phyloP scores from a whole-genome alignment of 2,113 vertebrate genomes.

The Halichoeres trimaculatus region DNA sequence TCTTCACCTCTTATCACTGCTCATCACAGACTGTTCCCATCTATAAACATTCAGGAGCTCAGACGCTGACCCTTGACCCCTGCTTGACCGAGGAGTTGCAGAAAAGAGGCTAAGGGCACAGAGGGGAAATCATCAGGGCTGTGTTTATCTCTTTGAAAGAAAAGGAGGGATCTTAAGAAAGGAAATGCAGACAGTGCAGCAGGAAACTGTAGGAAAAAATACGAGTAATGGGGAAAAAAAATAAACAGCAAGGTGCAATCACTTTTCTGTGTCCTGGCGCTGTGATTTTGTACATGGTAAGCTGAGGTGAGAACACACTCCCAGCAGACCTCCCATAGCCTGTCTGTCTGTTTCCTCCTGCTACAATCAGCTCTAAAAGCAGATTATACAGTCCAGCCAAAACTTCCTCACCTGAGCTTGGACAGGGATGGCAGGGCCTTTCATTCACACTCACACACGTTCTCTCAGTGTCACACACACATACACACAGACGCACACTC shows the following conservation, averaged over 20 bases:
- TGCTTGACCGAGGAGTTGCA: slow-evolving; percentile 60
- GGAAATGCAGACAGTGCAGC: neutral
- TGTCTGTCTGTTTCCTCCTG: slow-evolving; percentile 30
- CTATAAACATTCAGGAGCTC: slow-evolving; percentile 67
- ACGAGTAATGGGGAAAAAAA: neutral
- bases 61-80: slow-evolving; percentile 63
- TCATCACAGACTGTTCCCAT: slow-evolving; percentile 61
- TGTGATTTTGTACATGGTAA: neutral
- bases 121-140: slow-evolving; percentile 40
- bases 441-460: neutral
- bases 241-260: neutral
- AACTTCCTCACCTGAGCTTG: slow-evolving; percentile 48
- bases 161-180: neutral
- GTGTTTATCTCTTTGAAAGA: slow-evolving; percentile 42
- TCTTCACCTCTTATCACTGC: slow-evolving; percentile 57
- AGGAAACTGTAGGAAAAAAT: neutral
- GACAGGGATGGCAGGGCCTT: neutral
- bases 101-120: slow-evolving; percentile 22
- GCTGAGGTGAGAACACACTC: slow-evolving; percentile 37
- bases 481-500: slow-evolving; percentile 28
- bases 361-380: slow-evolving; percentile 51
- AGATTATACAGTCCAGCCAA: slow-evolving; percentile 53
- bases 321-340: slow-evolving; percentile 33
- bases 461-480: slow-evolving; percentile 28
- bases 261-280: neutral